Evolutionary conservation across 2,113 vertebrate species (phyloP).

Genomic region (Chrysochloris asiatica): DNA sequence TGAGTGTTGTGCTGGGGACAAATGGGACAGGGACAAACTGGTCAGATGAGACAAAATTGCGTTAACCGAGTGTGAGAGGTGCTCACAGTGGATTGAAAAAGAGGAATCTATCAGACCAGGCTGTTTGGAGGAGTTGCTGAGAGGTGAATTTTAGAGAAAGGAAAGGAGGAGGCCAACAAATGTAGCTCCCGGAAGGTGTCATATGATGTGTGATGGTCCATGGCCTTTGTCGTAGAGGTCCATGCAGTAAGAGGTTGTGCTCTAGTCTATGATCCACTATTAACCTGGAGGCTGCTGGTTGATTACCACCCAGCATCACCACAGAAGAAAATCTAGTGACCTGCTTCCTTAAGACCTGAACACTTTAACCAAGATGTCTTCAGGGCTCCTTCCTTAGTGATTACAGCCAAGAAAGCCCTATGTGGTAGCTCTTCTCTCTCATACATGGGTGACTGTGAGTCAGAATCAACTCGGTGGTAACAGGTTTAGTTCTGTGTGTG

Average conservation of each 20-base stretch:
- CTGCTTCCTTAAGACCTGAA: not conserved
- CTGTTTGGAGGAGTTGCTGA: accelerated
- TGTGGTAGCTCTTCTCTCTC: not conserved
- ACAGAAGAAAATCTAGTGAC: not conserved
- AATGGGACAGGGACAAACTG: not conserved
- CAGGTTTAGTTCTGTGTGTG: not conserved
- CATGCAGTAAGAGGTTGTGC: not conserved
- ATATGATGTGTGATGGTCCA: not conserved
- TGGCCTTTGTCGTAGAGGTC: too few species aligned
- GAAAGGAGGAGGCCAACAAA: not conserved
- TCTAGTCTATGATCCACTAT: too few species aligned
- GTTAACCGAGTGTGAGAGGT: accelerated
- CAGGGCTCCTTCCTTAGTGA: not conserved
- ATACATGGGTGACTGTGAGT: not conserved
- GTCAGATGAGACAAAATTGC: too few species aligned
- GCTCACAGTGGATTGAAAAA: accelerated
- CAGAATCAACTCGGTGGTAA: not conserved
- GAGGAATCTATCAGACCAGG: too few species aligned
- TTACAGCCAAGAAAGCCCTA: not conserved
- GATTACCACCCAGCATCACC: too few species aligned
- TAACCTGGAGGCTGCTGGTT: not conserved
- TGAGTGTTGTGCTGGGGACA: accelerated
- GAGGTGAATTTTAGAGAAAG: accelerated
- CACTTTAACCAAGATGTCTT: not conserved
- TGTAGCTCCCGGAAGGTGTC: not conserved